Evolutionary conservation across 2,113 vertebrate genomes (phyloP).

Genomic region (Carassius carassius): DNA sequence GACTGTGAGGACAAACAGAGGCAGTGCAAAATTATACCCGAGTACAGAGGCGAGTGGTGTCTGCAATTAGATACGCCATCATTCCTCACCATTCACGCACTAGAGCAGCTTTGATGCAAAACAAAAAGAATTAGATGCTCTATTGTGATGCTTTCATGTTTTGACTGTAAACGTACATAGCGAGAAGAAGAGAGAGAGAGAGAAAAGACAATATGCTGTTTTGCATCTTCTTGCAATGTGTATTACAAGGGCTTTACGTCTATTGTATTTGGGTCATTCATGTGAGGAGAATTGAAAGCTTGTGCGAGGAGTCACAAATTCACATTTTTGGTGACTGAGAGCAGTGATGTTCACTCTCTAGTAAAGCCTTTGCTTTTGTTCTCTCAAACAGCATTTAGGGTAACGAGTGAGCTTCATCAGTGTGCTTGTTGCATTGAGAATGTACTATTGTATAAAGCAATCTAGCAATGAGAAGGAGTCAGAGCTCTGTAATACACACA

Average conservation of each 20-base stretch:
- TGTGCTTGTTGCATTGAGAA: constrained; percentile 39
- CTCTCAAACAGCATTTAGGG: constrained; percentile 32
- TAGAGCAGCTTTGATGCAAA: constrained; percentile 64
- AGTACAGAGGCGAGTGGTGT: constrained; percentile 76
- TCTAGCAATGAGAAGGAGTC: constrained; percentile 26
- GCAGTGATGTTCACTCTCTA: constrained; percentile 50
- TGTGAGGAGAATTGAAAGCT: constrained; percentile 48
- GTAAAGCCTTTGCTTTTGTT: constrained; percentile 46
- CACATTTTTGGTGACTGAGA: constrained; percentile 48
- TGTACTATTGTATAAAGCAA: constrained; percentile 38
- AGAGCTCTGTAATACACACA: background rate
- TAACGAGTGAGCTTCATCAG: constrained; percentile 50
- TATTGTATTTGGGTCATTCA: constrained; percentile 66
- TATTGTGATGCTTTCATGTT: constrained; percentile 72
- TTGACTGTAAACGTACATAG: constrained; percentile 66
- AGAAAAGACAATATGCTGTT: constrained; percentile 65
- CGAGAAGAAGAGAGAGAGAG: constrained; percentile 57
- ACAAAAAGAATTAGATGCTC: constrained; percentile 72
- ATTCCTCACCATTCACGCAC: constrained; percentile 64
- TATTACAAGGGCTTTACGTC: constrained; percentile 63
- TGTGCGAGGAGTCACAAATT: constrained; percentile 47
- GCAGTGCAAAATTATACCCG: constrained; percentile 82
- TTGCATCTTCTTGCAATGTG: constrained; percentile 65
- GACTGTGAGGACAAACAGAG: constrained; percentile 62
- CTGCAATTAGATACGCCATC: constrained; percentile 79